These are phyloP conservation scores for Gryon sp. DNA, from an alignment of 1,140 invertebrate species.

Conservation along the genomic window DNA sequence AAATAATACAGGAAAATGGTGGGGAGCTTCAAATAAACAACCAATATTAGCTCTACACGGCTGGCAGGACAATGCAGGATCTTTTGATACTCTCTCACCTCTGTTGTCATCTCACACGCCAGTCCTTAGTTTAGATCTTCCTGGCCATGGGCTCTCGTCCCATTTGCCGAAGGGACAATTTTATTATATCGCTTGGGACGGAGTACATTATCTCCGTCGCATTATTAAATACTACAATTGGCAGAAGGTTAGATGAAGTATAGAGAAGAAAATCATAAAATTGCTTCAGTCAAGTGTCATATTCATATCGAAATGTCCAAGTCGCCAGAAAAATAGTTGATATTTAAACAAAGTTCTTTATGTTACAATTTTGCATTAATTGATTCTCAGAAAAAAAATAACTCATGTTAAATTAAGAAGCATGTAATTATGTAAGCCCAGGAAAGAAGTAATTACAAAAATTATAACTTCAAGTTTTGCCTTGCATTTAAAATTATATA, in stretches of 20 bases:
- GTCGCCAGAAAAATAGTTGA: no score
- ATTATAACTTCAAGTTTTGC: not conserved
- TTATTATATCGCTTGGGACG: conserved; percentile 91
- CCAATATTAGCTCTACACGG: conserved; percentile 91
- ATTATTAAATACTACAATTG: conserved; percentile 89
- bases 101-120: conserved; percentile 82
- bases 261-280: no score
- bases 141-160: conserved; percentile 90
- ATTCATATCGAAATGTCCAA: no score
- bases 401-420: no score
- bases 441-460: no score
- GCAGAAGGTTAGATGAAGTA: conserved; percentile 84
- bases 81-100: conserved; percentile 88
- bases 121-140: conserved; percentile 87
- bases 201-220: conserved; percentile 84
- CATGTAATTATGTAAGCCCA: no score
- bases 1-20: conserved; percentile 84
- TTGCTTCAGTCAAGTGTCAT: no score
- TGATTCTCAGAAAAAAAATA: no score
- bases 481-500: not conserved
- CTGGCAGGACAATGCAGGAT: conserved; percentile 94
- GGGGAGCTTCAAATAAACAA: conserved; percentile 85
- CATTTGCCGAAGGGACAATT: conserved; percentile 86
- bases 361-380: not conserved
- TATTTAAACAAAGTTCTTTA: no score